phyloP scores from a whole-genome alignment of 2,113 vertebrate species.

The Rhea americana region DNA sequence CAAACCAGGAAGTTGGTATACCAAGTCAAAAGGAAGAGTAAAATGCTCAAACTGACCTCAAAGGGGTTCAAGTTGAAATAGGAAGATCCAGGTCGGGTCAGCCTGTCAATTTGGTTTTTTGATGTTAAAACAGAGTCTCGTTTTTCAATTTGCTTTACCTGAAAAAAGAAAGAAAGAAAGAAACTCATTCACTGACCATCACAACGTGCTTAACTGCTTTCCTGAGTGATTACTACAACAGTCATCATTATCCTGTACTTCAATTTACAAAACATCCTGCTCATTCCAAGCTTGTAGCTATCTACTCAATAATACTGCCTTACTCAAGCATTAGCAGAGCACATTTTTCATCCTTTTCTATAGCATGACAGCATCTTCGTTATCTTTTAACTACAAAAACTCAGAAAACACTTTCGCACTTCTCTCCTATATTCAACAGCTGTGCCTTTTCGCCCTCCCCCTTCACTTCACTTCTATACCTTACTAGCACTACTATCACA shows the following conservation, averaged over 20 bases:
- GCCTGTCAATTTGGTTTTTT: slow-evolving; percentile 96
- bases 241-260: accelerated
- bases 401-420: not conserved
- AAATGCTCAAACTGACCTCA: slow-evolving; percentile 79
- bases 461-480: not conserved
- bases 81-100: slow-evolving; percentile 92
- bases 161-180: slow-evolving; percentile 7
- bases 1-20: not conserved
- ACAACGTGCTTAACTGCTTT: not conserved
- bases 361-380: not conserved
- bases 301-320: not conserved
- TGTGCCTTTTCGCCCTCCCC: not conserved
- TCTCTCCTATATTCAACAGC: not conserved
- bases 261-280: not conserved
- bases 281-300: not conserved
- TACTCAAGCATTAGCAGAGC: accelerated
- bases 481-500: accelerated
- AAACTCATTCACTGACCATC: not conserved
- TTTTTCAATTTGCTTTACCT: slow-evolving; percentile 99
- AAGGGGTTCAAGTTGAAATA: slow-evolving; percentile 98
- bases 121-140: slow-evolving; percentile 96
- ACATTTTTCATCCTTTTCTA: not conserved
- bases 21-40: not conserved
- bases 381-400: accelerated
- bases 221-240: accelerated